phyloP scores from a whole-genome alignment of 37 sponge, comb jelly and placozoan species.

The Aplysina aerophoba region DNA sequence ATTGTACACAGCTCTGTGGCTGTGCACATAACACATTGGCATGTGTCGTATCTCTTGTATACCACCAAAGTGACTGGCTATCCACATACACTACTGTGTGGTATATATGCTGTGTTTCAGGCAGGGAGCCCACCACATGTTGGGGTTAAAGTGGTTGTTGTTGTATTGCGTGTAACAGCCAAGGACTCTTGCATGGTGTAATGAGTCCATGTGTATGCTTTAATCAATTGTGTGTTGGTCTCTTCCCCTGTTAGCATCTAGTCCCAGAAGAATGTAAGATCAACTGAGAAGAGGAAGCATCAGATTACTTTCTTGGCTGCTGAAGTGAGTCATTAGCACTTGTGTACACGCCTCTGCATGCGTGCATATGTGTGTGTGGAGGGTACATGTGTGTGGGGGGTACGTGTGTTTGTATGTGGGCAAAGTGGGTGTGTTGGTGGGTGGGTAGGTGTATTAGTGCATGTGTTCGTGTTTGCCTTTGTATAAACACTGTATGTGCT shows the following conservation, averaged over 20 bases:
- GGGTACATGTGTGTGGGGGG: too few relatives aligned
- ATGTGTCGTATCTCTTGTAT: background rate
- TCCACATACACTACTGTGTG: too few relatives aligned
- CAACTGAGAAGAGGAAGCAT: slow-evolving; percentile 23
- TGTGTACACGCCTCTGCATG: background rate
- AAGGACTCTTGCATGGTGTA: background rate
- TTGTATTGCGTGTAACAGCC: background rate
- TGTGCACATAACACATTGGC: background rate
- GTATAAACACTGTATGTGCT: too few relatives aligned
- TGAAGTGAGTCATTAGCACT: background rate
- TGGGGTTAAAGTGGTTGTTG: background rate
- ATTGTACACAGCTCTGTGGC: background rate
- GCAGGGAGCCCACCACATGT: background rate
- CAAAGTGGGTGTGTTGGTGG: too few relatives aligned
- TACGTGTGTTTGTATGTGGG: too few relatives aligned
- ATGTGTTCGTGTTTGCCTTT: background rate
- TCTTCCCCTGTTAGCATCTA: background rate
- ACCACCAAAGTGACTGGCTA: too few relatives aligned
- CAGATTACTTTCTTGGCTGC: slow-evolving; percentile 22
- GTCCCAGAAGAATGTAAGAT: background rate
- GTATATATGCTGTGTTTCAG: background rate
- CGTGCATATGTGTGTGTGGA: background rate
- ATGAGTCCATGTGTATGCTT: background rate
- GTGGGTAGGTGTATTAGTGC: background rate
- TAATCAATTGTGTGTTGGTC: background rate